Evolutionary conservation across 2,113 vertebrate genomes (phyloP), one percentile per base, ranked within the genome.

Genomic region (Scolopax mira): DNA sequence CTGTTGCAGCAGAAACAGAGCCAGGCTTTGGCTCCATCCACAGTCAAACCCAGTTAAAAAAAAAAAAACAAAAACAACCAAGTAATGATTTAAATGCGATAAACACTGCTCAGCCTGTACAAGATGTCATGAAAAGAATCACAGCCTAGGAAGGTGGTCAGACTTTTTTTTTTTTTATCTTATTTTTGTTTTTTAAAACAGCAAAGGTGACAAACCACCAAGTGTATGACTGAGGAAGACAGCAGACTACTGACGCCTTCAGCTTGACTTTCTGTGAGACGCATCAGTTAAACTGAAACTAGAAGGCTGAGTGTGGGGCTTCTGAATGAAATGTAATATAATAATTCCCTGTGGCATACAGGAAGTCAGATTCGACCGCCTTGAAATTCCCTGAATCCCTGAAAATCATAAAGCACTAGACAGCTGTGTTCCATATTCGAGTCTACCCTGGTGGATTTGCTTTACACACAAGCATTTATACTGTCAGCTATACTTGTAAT

Each of bases 1-100:
- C 66, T 58, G 46, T 88, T 93, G 96, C 91, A 96, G 95, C 94
- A 96, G 95, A 95, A 95, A 93, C 62, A 88, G 95, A 97, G 95
- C 95, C 95, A 84, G 88, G 86, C 66, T 82, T 79, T 82, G 91
- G 94, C 94, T 96, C 94, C 58, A 91, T 85, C 94, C 94, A 96
- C 94, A 96, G 94, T 95, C 93, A 95, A 96, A 96, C 93, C 81
- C 58, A 94, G 89, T 85, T 66, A 58, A 57, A 75, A 87, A 39
- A 35, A 7, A 35, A 46, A 62, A 65, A 71, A 49, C 15, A 39
- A 49, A 49, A 61, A 61, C 65, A 71, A 88, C n/a, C 18, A 88
- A 67, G 11, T 39, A 57, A 61, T 48, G 44, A 87, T 85, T 94
- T 96, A 49, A 89, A 89, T 58, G 81, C 17, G 3, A 89, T 70